phyloP scores from a whole-genome alignment of 2,113 vertebrate genomes.

The Prietella phreatophila region DNA sequence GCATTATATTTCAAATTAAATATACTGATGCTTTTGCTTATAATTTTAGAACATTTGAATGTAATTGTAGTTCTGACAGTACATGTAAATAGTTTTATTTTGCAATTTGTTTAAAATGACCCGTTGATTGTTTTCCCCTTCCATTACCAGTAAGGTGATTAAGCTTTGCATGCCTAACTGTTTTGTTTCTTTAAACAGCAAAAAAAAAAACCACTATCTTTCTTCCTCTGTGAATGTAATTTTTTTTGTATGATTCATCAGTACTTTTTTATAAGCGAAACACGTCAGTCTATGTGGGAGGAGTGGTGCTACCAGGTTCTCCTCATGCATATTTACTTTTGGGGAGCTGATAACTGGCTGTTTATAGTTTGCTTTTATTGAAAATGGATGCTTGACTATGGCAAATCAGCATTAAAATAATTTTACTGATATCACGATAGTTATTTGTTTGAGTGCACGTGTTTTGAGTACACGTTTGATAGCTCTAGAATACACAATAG shows the following conservation, averaged over 20 bases:
- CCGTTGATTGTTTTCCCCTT: not conserved
- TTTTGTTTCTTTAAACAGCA: not conserved
- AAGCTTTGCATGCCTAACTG: not conserved
- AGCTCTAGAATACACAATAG: not conserved
- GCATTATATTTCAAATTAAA: not conserved
- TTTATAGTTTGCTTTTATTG: not conserved
- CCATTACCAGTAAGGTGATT: not conserved
- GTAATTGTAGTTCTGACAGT: not conserved
- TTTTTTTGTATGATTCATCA: not conserved
- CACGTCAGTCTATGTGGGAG: not conserved
- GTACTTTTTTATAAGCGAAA: not conserved
- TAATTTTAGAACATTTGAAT: not conserved
- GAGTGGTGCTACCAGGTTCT: not conserved
- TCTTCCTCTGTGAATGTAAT: not conserved
- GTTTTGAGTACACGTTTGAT: not conserved
- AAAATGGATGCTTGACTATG: not conserved
- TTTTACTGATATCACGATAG: not conserved
- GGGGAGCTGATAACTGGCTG: not conserved
- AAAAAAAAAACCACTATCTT: not conserved
- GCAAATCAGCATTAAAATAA: not conserved
- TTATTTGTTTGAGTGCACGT: not conserved
- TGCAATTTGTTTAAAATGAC: not conserved
- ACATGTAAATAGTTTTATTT: not conserved
- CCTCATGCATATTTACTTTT: not conserved
- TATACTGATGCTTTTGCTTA: not conserved